phyloP scores from a whole-genome alignment of 2,888 invertebrate species.

The Hetaerina titia region DNA sequence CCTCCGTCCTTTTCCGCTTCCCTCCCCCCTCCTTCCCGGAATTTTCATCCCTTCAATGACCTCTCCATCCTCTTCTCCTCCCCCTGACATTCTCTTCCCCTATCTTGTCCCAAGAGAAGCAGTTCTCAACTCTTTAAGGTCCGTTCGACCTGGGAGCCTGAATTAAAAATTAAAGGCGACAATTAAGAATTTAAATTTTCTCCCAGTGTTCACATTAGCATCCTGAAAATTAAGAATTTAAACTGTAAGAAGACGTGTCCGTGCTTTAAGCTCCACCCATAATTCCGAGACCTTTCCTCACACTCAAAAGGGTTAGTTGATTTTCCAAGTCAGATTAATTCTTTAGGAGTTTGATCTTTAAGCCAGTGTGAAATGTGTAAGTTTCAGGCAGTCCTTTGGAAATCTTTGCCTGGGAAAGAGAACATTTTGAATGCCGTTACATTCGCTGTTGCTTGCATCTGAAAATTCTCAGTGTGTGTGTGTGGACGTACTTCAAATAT shows the following conservation, averaged over 20 bases:
- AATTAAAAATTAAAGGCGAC: neutral
- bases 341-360: neutral
- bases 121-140: neutral
- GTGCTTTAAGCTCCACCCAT: neutral
- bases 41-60: neutral
- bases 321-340: neutral
- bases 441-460: neutral
- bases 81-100: neutral
- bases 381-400: too few relatives aligned
- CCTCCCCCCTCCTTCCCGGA: neutral
- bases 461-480: too few relatives aligned
- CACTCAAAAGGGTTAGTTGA: neutral
- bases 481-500: too few relatives aligned
- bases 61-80: neutral
- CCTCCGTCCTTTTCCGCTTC: neutral
- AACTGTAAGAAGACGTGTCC: neutral
- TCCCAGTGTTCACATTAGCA: neutral
- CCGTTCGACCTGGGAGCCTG: neutral
- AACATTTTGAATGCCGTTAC: neutral
- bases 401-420: too few relatives aligned
- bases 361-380: neutral
- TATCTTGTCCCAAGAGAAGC: neutral
- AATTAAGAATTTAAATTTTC: conserved; percentile 24
- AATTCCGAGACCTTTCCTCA: neutral
- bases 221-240: neutral